Percentiles rank a stretch among this genome's conserved stretches.
Evolutionary conservation across 1,140 invertebrate genomes (phyloP).

Genomic region (Drosophila rhopaloa): DNA sequence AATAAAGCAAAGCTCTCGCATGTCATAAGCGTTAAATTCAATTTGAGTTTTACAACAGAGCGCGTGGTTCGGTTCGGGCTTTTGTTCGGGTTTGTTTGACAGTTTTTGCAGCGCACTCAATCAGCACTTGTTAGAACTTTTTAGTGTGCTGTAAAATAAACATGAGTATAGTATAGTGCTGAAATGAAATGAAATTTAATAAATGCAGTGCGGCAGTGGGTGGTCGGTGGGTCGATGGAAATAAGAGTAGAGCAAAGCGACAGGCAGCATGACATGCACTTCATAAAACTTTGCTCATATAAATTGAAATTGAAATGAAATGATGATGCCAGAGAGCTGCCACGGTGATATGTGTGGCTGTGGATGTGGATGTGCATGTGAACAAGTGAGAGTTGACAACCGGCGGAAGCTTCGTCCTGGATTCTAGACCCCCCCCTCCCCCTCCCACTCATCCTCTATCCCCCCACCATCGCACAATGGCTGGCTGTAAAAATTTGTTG

Average conservation of each 20-base stretch:
- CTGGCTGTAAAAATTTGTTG: conserved; percentile 69
- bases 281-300: conserved; percentile 81
- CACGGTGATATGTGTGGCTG: conserved; percentile 22
- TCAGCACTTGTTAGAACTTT: conserved; percentile 79
- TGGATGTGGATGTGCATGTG: conserved; percentile 12
- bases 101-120: conserved; percentile 73
- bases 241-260: conserved; percentile 22
- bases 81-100: conserved; percentile 59
- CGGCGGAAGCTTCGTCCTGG: conserved; percentile 21
- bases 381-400: conserved; percentile 51
- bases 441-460: not conserved
- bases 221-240: not conserved
- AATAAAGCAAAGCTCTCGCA: conserved; percentile 59
- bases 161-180: conserved; percentile 63
- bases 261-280: conserved; percentile 75
- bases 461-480: conserved; percentile 15
- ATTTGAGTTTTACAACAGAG: conserved; percentile 59
- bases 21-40: conserved; percentile 72
- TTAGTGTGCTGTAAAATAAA: conserved; percentile 78
- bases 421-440: no score
- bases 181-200: conserved; percentile 80
- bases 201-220: conserved; percentile 52
- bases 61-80: conserved; percentile 14
- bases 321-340: conserved; percentile 52
- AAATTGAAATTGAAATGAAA: conserved; percentile 81